Evolutionary conservation across 2,888 invertebrate genomes (phyloP).

Genomic region (Orchesella flavescens): DNA sequence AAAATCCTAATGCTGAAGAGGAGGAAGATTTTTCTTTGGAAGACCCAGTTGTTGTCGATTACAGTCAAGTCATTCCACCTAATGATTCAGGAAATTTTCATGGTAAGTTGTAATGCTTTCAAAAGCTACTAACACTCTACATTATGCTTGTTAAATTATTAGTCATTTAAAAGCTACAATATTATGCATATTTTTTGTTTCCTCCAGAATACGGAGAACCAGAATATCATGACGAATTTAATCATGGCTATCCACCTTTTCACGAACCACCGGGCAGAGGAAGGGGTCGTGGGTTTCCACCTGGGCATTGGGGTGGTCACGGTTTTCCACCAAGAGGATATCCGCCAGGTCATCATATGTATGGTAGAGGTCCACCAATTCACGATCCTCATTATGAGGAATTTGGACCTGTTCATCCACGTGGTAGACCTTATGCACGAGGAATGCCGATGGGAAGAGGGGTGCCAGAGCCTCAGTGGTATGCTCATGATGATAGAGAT

Average conservation of each 20-base stretch:
- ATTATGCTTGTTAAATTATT: too few relatives aligned
- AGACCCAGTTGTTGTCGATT: conserved; percentile 69
- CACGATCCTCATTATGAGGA: conserved; percentile 5
- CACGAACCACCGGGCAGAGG: background rate
- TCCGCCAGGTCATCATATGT: conserved; percentile 11
- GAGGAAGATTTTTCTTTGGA: conserved; percentile 51
- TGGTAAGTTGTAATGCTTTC: conserved; percentile 8
- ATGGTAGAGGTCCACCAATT: conserved; percentile 25
- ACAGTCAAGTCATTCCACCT: conserved; percentile 64
- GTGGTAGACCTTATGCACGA: conserved; percentile 1
- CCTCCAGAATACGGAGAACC: background rate
- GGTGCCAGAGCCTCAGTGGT: conserved; percentile 27
- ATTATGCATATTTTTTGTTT: too few relatives aligned
- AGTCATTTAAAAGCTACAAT: too few relatives aligned
- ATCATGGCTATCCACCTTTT: conserved; percentile 21
- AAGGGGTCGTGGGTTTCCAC: conserved; percentile 45
- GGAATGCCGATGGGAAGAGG: conserved; percentile 31
- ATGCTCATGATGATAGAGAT: conserved; percentile 37
- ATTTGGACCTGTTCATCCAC: background rate
- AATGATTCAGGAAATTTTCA: background rate
- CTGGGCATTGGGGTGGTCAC: background rate
- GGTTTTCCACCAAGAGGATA: conserved; percentile 36
- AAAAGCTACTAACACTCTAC: too few relatives aligned
- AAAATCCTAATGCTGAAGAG: conserved; percentile 35
- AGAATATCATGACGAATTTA: conserved; percentile 12